These are phyloP conservation scores for Camelus bactrianus DNA, from an alignment of 2,113 vertebrate genomes.

Conservation along the genomic window DNA sequence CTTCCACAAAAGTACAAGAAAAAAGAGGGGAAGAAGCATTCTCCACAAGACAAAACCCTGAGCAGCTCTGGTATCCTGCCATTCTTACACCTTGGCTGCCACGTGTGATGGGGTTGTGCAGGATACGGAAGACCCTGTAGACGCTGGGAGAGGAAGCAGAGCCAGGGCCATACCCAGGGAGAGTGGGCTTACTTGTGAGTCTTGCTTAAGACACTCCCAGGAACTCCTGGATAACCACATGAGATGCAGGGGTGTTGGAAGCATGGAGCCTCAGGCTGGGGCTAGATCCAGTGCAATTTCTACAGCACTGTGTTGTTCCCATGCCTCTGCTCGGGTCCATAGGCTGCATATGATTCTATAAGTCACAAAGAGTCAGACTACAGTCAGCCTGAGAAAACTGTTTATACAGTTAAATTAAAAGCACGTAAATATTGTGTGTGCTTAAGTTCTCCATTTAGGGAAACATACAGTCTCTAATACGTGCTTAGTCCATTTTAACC, in stretches of 20 bases:
- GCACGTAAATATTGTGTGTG: neutral
- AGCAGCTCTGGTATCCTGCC: neutral
- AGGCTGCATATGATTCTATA: neutral
- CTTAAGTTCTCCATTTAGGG: neutral
- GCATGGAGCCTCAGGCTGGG: neutral
- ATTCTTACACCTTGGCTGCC: neutral
- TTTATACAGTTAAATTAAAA: neutral
- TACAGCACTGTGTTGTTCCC: neutral
- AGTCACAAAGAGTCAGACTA: neutral
- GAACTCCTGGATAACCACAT: neutral
- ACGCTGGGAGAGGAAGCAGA: neutral
- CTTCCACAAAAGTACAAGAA: neutral
- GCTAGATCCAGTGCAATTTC: neutral
- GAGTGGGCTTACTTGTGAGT: neutral
- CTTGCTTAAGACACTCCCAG: neutral
- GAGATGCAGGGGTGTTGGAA: neutral
- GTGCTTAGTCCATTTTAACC: neutral
- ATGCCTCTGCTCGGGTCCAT: neutral
- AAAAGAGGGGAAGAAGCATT: neutral
- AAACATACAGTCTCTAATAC: neutral
- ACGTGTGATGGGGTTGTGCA: neutral
- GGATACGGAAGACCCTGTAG: neutral
- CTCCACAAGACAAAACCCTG: neutral
- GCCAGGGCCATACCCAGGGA: neutral
- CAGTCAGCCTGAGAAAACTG: neutral